Conservation (phyloP, 2,113 vertebrate genomes). For the Callospermophilus lateralis region DNA sequence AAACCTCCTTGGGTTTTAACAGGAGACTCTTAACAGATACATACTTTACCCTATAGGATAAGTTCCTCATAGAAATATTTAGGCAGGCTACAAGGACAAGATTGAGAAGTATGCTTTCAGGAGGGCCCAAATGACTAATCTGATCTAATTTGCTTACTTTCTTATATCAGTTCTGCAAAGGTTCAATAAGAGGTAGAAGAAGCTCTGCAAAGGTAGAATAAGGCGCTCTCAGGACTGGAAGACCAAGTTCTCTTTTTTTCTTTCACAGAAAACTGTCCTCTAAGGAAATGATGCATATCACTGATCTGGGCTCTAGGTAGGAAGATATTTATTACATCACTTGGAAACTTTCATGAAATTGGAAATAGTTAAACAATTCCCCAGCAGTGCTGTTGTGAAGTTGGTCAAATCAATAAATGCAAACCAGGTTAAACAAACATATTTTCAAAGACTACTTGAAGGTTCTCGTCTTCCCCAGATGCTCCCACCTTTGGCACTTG, state of each 20-base stretch:
- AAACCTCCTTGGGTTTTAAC: neutral
- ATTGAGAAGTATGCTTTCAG: neutral
- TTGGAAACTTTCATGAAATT: slow-evolving; percentile 51
- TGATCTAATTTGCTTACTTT: slow-evolving; percentile 23
- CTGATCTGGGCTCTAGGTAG: slow-evolving; percentile 27
- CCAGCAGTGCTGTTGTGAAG: neutral
- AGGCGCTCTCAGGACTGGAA: neutral
- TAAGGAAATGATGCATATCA: neutral
- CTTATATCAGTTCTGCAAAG: neutral
- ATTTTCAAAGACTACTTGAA: slow-evolving; percentile 18
- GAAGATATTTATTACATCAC: slow-evolving; percentile 23
- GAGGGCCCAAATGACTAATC: neutral
- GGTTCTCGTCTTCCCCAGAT: neutral
- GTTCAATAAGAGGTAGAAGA: neutral
- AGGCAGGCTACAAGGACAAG: slow-evolving; percentile 7
- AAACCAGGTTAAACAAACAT: slow-evolving; percentile 16
- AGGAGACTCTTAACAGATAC: slow-evolving; percentile 11
- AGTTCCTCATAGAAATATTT: slow-evolving; percentile 20
- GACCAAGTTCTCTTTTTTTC: neutral
- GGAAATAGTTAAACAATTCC: slow-evolving; percentile 58
- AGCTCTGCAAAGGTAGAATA: slow-evolving; percentile 16
- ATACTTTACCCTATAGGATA: neutral
- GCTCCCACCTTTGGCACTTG: neutral
- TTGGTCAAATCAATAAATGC: slow-evolving; percentile 38
- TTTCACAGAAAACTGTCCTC: neutral